Conservation (phyloP, 1,140 invertebrate species). For the Akabosia matsudoensis region DNA sequence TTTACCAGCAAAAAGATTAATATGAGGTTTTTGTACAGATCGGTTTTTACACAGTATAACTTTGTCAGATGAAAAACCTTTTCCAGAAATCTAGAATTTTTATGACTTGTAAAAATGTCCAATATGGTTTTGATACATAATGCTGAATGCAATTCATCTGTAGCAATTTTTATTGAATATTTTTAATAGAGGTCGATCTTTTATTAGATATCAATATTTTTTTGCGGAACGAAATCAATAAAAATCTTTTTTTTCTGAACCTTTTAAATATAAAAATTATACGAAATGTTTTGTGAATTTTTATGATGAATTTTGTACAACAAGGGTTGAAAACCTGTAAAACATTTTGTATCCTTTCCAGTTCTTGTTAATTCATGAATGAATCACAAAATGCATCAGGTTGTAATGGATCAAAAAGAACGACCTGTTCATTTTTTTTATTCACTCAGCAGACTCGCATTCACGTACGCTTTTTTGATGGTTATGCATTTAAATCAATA, state of each 20-base stretch:
- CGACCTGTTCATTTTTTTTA: background rate
- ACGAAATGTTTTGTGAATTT: too few species aligned
- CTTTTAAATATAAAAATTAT: too few species aligned
- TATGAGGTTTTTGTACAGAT: too few species aligned
- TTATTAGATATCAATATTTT: too few species aligned
- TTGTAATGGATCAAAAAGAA: too few species aligned
- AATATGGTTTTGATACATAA: background rate
- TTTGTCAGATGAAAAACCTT: background rate
- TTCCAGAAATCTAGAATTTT: background rate
- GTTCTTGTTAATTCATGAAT: background rate
- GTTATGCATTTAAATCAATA: background rate
- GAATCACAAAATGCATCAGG: background rate
- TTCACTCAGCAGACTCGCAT: background rate
- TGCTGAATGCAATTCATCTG: too few species aligned
- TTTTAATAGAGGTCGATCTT: too few species aligned
- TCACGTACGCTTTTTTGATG: background rate
- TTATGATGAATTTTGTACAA: background rate
- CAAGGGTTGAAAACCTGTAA: background rate
- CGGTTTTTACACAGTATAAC: background rate
- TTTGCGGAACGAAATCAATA: too few species aligned
- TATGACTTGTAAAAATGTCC: background rate
- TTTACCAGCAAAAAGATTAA: too few species aligned
- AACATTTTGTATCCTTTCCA: background rate
- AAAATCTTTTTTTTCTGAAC: too few species aligned
- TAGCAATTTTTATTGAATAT: too few species aligned